Percentiles rank a stretch among this genome's conserved stretches.
These are phyloP conservation scores for Aphelinus atriplicis DNA, from an alignment of 1,140 invertebrate species.

Conservation along the genomic window DNA sequence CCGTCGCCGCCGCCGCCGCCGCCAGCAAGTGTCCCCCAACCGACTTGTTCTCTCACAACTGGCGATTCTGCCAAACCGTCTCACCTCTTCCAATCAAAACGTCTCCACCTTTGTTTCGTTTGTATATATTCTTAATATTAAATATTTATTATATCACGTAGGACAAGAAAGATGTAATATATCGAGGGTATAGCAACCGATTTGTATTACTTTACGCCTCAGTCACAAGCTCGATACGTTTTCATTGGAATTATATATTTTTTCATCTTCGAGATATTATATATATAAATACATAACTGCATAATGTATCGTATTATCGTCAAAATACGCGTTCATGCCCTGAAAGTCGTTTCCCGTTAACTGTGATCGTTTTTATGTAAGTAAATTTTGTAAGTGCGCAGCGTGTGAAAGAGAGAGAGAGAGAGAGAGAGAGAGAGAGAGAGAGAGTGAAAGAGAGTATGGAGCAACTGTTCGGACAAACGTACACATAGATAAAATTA, in stretches of 20 bases:
- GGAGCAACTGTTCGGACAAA: not conserved
- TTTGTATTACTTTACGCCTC: no score
- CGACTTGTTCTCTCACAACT: no score
- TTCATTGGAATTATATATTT: not conserved
- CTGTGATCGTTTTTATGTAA: slow-evolving; percentile 45
- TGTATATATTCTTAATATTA: no score
- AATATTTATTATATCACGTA: no score
- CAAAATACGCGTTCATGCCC: not conserved
- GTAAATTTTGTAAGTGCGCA: not conserved
- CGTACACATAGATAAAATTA: not conserved
- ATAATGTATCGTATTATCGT: no score
- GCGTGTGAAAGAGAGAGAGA: slow-evolving; percentile 14
- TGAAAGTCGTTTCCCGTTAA: slow-evolving; percentile 37
- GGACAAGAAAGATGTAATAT: no score
- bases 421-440: not conserved
- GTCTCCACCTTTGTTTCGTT: not conserved
- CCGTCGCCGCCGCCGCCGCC: no score
- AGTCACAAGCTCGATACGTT: not conserved
- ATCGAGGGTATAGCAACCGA: no score
- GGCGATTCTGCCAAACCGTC: not conserved
- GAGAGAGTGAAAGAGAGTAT: not conserved
- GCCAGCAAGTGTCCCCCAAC: no score
- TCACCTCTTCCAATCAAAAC: not conserved
- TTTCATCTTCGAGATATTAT: slow-evolving; percentile 1
- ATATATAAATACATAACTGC: no score